These are phyloP conservation scores for Sternarchorhynchus goeldii DNA, from an alignment of 2,797 vertebrate genomes.

Conservation along the genomic window DNA sequence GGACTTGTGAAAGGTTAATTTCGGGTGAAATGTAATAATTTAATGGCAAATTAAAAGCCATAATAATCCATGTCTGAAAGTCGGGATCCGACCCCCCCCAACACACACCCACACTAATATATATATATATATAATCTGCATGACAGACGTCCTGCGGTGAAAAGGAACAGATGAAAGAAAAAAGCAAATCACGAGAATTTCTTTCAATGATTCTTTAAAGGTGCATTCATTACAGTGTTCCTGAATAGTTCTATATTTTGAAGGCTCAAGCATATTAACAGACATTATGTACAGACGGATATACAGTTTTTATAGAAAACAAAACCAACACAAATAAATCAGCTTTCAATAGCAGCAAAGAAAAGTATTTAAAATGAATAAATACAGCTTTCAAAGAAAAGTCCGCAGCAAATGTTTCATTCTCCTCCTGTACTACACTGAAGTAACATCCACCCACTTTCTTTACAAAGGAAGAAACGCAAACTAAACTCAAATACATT, in stretches of 20 bases:
- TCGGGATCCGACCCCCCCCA: too few relatives aligned
- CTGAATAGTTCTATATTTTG: conserved; percentile 75
- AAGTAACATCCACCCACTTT: conserved; percentile 33
- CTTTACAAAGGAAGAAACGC: conserved; percentile 41
- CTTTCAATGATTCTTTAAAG: conserved; percentile 15
- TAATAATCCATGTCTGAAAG: too few relatives aligned
- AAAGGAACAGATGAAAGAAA: not conserved
- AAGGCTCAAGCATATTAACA: conserved; percentile 79
- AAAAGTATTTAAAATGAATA: conserved; percentile 75
- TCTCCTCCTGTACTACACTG: conserved; percentile 66
- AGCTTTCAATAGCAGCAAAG: conserved; percentile 80
- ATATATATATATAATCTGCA: not conserved
- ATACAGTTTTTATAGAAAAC: conserved; percentile 79
- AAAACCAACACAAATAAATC: conserved; percentile 81
- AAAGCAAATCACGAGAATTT: not conserved
- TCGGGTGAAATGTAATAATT: too few relatives aligned
- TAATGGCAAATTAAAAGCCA: too few relatives aligned
- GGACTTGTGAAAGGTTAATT: too few relatives aligned
- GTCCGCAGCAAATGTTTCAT: conserved; percentile 68
- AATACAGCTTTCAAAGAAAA: conserved; percentile 76
- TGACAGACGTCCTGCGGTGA: not conserved
- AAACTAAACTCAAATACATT: not conserved
- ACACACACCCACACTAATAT: too few relatives aligned
- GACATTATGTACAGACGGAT: conserved; percentile 57
- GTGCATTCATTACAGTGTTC: conserved; percentile 79